phyloP scores from a whole-genome alignment of 2,797 vertebrate genomes.

The Megaceryle alcyon region DNA sequence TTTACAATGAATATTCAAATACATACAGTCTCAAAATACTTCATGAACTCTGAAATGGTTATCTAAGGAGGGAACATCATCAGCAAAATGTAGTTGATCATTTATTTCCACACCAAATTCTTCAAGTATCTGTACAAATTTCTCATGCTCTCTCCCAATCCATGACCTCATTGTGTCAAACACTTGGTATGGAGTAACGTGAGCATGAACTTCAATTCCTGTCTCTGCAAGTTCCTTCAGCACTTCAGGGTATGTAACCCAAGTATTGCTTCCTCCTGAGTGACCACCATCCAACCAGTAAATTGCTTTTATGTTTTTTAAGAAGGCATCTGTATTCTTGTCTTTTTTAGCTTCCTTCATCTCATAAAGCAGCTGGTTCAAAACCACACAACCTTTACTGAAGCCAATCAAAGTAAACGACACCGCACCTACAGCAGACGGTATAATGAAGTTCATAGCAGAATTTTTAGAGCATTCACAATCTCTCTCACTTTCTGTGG shows the following conservation, averaged over 20 bases:
- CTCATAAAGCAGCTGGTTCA: slow-evolving; percentile 96
- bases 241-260: slow-evolving; percentile 89
- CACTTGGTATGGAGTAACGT: slow-evolving; percentile 97
- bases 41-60: slow-evolving; percentile 96
- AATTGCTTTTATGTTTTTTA: slow-evolving; percentile 85
- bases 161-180: slow-evolving; percentile 93
- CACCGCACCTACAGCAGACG: slow-evolving; percentile 72
- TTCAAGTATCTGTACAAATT: slow-evolving; percentile 88
- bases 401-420: slow-evolving; percentile 92
- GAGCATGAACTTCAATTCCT: slow-evolving; percentile 86
- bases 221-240: slow-evolving; percentile 87
- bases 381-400: slow-evolving; percentile 98
- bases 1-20: slow-evolving; percentile 26
- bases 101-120: slow-evolving; percentile 85
- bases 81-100: slow-evolving; percentile 89
- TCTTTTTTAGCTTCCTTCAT: slow-evolving; percentile 86
- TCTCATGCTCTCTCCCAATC: slow-evolving; percentile 92
- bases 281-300: slow-evolving; percentile 98
- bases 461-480: slow-evolving; percentile 67
- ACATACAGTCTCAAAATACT: slow-evolving; percentile 77
- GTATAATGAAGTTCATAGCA: slow-evolving; percentile 53
- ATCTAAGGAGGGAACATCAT: slow-evolving; percentile 88
- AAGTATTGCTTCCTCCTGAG: slow-evolving; percentile 93
- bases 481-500: slow-evolving; percentile 64
- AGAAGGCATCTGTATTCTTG: slow-evolving; percentile 82